These are phyloP conservation scores for Habropoda laboriosa DNA, from an alignment of 1,140 invertebrate species.

Conservation along the genomic window DNA sequence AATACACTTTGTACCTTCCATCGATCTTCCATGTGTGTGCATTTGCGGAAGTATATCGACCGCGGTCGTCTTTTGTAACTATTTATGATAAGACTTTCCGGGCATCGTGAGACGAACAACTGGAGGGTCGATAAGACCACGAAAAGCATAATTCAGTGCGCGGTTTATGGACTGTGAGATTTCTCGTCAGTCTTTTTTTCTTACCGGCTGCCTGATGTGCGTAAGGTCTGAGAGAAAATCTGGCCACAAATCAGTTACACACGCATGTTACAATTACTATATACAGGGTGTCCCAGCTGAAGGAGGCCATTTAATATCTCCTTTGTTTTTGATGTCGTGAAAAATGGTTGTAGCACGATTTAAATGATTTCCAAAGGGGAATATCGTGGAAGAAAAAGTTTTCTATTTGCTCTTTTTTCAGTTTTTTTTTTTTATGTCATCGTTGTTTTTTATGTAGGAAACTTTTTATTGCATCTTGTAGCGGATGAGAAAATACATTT, in stretches of 20 bases:
- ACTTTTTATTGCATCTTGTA: too few relatives aligned
- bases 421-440: too few relatives aligned
- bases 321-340: too few relatives aligned
- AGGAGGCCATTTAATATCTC: too few relatives aligned
- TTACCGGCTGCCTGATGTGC: background rate
- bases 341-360: too few relatives aligned
- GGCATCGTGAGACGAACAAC: constrained; percentile 24
- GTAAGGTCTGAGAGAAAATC: background rate
- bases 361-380: too few relatives aligned
- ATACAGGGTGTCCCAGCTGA: background rate
- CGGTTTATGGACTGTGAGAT: constrained; percentile 30
- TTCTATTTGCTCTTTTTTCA: too few relatives aligned
- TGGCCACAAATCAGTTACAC: background rate
- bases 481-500: too few relatives aligned
- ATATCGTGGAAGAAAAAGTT: too few relatives aligned
- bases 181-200: constrained; percentile 26
- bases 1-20: background rate
- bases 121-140: constrained; percentile 1
- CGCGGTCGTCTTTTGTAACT: constrained; percentile 16
- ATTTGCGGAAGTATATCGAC: constrained; percentile 7
- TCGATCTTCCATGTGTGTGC: background rate
- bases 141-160: background rate
- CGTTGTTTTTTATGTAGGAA: too few relatives aligned
- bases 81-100: constrained; percentile 19
- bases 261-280: too few relatives aligned